Evolutionary conservation across 2,113 vertebrate species (phyloP), one percentile per base, ranked within the genome.

Genomic region (Rattus norvegicus): DNA sequence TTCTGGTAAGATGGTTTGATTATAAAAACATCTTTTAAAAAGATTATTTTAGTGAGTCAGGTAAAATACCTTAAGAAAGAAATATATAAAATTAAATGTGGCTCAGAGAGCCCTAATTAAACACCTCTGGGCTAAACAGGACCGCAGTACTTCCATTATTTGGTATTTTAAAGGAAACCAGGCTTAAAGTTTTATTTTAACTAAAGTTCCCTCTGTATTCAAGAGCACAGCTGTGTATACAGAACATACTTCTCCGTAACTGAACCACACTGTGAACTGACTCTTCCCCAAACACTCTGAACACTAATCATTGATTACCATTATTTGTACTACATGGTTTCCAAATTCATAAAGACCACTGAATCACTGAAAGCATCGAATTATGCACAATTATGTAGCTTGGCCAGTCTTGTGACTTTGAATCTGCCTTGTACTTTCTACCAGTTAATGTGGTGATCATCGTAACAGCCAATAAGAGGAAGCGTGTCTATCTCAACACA

Each of bases 131-230:
- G 49, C 79, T 87, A 92, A 75, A 13, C 75, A 30, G 22, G 7
- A 17, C 49, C 84, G 63, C 30, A 65, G 33, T 87, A 91, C 10
- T 95, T 93, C n/a, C 12, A 87, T 63, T 95, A 67, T 94, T 22
- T 95, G 52, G 80, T 90, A 92, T 84, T 89, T 89, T 72, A 24
- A 88, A 95, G 22, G 91, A 92, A 94, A 90, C 77, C 47, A 1
- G 43, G 12, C 3, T 90, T 90, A 92, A 61, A 92, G 72, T 84
- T 56, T 93, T 30, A 81, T 92, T 92, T 89, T 91, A 93, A 91
- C 28, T 61, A 83, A 88, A 56, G 72, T 17, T 3, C 1, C 30
- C 17, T 86, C 33, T 83, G 0, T 49, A 43, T 89, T 67, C 33
- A 61, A 49, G 22, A 65, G 1, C 43, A 95, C 3, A 14, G 1